Percentiles rank a stretch among this genome's conserved stretches.
These are phyloP conservation scores for Coelopa frigida DNA, from an alignment of 1,140 invertebrate species.

Conservation along the genomic window DNA sequence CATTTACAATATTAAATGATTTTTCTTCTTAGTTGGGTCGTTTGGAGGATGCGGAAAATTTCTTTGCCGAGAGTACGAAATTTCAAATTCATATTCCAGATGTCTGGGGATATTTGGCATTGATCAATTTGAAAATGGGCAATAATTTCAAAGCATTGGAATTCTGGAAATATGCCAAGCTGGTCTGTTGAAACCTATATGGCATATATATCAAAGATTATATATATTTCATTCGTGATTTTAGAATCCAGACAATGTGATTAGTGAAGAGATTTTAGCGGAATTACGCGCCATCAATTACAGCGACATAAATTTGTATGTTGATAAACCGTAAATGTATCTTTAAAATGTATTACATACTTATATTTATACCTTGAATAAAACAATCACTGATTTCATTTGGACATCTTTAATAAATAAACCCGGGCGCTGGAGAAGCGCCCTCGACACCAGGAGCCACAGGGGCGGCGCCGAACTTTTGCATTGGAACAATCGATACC, in stretches of 20 bases:
- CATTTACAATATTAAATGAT: not conserved
- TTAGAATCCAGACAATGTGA: conserved; percentile 17
- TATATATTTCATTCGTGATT: not conserved
- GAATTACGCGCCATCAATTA: conserved; percentile 24
- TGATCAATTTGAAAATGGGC: conserved; percentile 25
- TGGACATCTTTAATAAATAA: not conserved
- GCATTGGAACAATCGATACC: conserved; percentile 28
- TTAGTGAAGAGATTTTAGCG: conserved; percentile 23
- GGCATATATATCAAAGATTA: not conserved
- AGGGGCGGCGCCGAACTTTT: no score
- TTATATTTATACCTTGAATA: no score
- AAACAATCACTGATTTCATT: no score
- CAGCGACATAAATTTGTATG: conserved; percentile 22
- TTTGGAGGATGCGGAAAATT: conserved; percentile 11
- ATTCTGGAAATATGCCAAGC: conserved; percentile 34
- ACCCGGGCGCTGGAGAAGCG: not conserved
- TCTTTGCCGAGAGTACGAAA: conserved; percentile 19
- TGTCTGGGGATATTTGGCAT: conserved; percentile 28
- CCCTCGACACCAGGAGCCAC: no score
- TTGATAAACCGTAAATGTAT: conserved; percentile 17
- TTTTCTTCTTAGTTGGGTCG: conserved; percentile 5
- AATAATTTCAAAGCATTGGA: conserved; percentile 25
- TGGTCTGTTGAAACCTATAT: conserved; percentile 15
- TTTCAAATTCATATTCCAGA: conserved; percentile 24
- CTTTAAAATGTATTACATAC: not conserved